Conservation (phyloP, 2,113 vertebrate species). For the Melanostigma gelatinosum region DNA sequence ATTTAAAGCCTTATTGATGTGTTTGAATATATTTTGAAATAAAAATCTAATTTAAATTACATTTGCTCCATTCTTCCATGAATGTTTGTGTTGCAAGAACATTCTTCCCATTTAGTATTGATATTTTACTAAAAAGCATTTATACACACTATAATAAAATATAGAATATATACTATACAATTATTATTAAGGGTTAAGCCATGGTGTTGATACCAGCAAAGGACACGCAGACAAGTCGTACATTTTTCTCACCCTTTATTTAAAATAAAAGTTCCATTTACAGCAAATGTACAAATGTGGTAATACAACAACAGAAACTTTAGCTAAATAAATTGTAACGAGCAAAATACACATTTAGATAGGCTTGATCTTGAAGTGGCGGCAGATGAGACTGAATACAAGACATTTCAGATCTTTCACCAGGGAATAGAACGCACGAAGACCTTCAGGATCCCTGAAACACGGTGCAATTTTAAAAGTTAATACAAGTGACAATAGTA, state of each 20-base stretch:
- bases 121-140: background rate
- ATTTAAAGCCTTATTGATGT: conserved; percentile 20
- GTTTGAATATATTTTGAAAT: conserved; percentile 38
- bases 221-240: background rate
- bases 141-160: background rate
- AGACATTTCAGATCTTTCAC: conserved; percentile 99
- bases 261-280: conserved; percentile 75
- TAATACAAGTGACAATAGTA: too few species aligned
- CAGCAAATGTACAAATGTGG: conserved; percentile 82
- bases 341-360: conserved; percentile 83
- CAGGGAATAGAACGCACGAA: conserved; percentile 98
- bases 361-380: conserved; percentile 99
- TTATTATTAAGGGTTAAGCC: background rate
- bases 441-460: conserved; percentile 95
- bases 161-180: background rate
- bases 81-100: background rate
- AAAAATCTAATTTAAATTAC: conserved; percentile 19
- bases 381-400: conserved; percentile 98
- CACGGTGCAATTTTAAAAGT: background rate
- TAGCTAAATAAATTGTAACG: conserved; percentile 62
- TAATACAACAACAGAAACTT: conserved; percentile 61
- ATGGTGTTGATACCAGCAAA: background rate
- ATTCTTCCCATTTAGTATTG: background rate
- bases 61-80: background rate
- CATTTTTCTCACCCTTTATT: conserved; percentile 76